These are phyloP conservation scores for Cydia fagiglandana DNA, from an alignment of 1,140 invertebrate species.

Conservation along the genomic window DNA sequence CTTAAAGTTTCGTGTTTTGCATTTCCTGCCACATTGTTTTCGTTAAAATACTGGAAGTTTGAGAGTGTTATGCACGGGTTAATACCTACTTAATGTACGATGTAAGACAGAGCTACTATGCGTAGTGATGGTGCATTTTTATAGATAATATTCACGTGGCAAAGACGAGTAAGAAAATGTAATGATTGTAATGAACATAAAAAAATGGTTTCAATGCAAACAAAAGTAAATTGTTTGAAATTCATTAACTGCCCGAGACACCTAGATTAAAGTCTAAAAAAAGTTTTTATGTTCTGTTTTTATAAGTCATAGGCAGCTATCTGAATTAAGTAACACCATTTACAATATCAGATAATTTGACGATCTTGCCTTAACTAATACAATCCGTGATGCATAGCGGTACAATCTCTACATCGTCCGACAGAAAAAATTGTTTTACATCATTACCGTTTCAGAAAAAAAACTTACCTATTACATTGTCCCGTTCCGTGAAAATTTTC, in stretches of 20 bases:
- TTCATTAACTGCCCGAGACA: no score
- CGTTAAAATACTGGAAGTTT: conserved; percentile 3
- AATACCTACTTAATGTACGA: background rate
- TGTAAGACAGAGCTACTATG: background rate
- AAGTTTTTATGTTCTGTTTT: no score
- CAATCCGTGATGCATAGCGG: no score
- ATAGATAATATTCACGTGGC: background rate
- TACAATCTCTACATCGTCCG: no score
- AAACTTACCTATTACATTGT: background rate
- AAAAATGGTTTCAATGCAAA: background rate
- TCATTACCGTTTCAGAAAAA: background rate
- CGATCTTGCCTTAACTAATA: no score
- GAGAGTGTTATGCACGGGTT: background rate
- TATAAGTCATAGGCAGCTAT: no score
- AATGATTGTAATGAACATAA: no score
- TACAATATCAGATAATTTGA: no score
- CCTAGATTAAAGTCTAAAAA: no score
- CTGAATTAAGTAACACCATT: no score
- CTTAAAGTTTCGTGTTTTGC: conserved; percentile 6
- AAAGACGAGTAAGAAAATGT: background rate
- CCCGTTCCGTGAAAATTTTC: background rate
- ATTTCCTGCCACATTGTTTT: background rate
- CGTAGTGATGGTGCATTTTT: background rate
- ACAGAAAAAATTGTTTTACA: no score
- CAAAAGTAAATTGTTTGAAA: background rate